These are phyloP conservation scores for Litocranius walleri DNA, from an alignment of 2,113 vertebrate genomes.

Conservation along the genomic window DNA sequence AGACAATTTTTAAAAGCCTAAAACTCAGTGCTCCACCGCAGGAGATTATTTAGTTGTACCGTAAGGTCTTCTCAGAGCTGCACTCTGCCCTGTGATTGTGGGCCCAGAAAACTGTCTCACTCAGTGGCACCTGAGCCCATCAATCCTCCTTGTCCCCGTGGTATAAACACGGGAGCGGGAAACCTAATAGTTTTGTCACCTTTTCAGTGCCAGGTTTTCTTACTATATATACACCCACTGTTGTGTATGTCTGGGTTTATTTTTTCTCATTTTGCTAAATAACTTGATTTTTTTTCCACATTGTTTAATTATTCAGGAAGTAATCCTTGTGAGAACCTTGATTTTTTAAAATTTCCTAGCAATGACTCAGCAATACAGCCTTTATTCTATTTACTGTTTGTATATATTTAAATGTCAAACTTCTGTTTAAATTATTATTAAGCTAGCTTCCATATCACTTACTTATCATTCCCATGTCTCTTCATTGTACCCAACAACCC, in stretches of 20 bases:
- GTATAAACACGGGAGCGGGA: neutral
- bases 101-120: neutral
- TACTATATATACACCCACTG: neutral
- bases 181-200: neutral
- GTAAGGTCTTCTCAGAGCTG: neutral
- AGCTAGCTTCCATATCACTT: neutral
- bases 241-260: conserved; percentile 26
- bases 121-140: neutral
- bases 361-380: neutral
- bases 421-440: neutral
- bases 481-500: neutral
- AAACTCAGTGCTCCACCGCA: neutral
- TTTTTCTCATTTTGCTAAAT: conserved; percentile 28
- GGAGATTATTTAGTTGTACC: neutral
- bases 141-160: neutral
- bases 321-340: neutral
- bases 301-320: conserved; percentile 24
- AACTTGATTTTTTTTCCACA: neutral
- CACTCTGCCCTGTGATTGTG: neutral
- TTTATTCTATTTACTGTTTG: conserved; percentile 10
- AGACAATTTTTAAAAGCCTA: neutral
- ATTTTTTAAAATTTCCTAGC: conserved; percentile 3
- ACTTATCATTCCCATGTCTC: neutral
- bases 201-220: conserved; percentile 19
- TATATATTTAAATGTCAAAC: conserved; percentile 3